These are phyloP conservation scores for Danaus melanippus DNA, from an alignment of 1,140 invertebrate species.

Conservation along the genomic window DNA sequence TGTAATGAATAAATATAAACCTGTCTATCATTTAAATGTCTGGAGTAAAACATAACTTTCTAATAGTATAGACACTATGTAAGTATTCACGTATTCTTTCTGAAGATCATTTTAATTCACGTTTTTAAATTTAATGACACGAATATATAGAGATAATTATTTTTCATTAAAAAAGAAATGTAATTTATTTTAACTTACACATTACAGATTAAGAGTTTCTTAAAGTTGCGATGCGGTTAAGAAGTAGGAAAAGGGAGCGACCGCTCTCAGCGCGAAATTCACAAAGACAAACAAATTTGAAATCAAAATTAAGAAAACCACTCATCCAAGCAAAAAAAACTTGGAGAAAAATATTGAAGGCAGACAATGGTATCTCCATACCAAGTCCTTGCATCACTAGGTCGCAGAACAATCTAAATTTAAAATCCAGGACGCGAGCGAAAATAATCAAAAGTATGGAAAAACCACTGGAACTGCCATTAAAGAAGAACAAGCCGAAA, in stretches of 20 bases:
- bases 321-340: conserved; percentile 32
- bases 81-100: conserved; percentile 24
- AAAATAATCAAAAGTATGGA: conserved; percentile 53
- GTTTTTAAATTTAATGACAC: too few relatives aligned
- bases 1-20: conserved; percentile 22
- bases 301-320: conserved; percentile 34
- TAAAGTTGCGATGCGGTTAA: conserved; percentile 62
- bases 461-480: conserved; percentile 37
- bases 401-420: conserved; percentile 39
- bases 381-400: conserved; percentile 39
- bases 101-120: too few relatives aligned
- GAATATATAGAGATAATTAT: too few relatives aligned
- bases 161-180: neutral
- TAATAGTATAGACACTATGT: conserved; percentile 45
- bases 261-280: conserved; percentile 54
- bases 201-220: conserved; percentile 42
- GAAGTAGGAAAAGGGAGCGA: conserved; percentile 63
- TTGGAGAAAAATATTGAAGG: conserved; percentile 43
- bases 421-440: conserved; percentile 53
- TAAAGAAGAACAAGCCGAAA: conserved; percentile 42
- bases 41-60: conserved; percentile 30
- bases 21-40: conserved; percentile 19
- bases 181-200: conserved; percentile 1
- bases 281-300: conserved; percentile 34
- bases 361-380: conserved; percentile 43